A percentile compares a stretch with the other conserved stretches of the same genome.
phyloP scores from a whole-genome alignment of 1,140 invertebrate species.

The Tyrophagus putrescentiae region DNA sequence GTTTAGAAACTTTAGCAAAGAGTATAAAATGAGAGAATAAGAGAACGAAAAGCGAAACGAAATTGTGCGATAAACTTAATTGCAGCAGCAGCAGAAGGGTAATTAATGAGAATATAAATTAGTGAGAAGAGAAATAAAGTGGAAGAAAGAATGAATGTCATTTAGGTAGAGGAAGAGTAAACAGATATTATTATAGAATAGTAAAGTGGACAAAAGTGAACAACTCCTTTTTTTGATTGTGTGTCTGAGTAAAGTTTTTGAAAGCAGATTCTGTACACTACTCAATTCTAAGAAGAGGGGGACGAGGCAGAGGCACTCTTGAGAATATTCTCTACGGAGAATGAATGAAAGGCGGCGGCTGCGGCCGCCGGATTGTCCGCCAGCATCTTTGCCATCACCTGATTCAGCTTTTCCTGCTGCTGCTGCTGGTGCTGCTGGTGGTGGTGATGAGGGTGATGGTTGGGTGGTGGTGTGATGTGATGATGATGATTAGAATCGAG shows the following conservation, averaged over 20 bases:
- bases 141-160: background rate
- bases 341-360: background rate
- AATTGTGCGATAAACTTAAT: too few relatives aligned
- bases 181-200: background rate
- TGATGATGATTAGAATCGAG: too few relatives aligned
- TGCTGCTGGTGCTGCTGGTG: background rate
- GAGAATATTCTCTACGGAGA: conserved; percentile 3
- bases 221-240: background rate
- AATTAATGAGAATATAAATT: too few relatives aligned
- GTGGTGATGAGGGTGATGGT: background rate
- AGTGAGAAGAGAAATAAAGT: too few relatives aligned
- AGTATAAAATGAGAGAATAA: too few relatives aligned
- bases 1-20: too few relatives aligned
- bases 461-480: background rate
- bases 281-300: background rate
- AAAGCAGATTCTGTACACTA: background rate
- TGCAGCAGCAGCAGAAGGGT: too few relatives aligned
- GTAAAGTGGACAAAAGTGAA: background rate
- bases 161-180: background rate
- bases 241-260: background rate
- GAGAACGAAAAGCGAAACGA: too few relatives aligned
- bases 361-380: background rate
- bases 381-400: background rate
- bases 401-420: background rate
- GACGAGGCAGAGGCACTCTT: background rate